These are phyloP conservation scores for Gymnothorax reevesii DNA, from an alignment of 2,797 vertebrate species.

Conservation along the genomic window DNA sequence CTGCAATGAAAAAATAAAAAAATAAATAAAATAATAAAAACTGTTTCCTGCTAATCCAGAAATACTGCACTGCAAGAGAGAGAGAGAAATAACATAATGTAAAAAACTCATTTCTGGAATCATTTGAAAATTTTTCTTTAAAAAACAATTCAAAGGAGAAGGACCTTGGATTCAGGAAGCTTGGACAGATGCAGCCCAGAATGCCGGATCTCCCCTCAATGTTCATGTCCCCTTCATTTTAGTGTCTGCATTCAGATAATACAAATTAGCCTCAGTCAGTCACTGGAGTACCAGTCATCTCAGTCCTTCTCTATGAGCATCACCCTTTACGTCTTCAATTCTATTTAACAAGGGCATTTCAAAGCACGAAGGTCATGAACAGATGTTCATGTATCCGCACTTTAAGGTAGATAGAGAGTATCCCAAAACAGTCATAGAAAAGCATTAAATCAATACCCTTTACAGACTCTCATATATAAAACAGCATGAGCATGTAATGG, in stretches of 20 bases:
- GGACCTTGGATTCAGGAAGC: constrained; percentile 34
- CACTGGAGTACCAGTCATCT: constrained; percentile 26
- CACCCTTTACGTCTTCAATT: constrained; percentile 48
- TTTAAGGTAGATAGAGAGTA: neutral
- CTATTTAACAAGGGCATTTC: constrained; percentile 49
- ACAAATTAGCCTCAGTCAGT: constrained; percentile 45
- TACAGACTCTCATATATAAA: neutral
- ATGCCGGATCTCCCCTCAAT: constrained; percentile 32
- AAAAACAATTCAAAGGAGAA: constrained; percentile 16
- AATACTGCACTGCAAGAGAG: constrained; percentile 5
- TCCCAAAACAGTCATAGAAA: neutral
- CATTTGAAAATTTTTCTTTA: constrained; percentile 26
- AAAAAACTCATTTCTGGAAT: neutral
- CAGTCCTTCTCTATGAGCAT: constrained; percentile 33
- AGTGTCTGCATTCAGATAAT: constrained; percentile 48
- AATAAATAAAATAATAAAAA: no score
- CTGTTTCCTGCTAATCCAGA: neutral
- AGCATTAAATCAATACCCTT: neutral
- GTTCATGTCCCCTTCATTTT: constrained; percentile 37
- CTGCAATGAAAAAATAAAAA: no score
- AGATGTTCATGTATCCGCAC: neutral
- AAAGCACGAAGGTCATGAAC: constrained; percentile 28
- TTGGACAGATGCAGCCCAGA: constrained; percentile 17
- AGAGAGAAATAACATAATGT: neutral
- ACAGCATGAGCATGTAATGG: neutral